Evolutionary conservation across 2,888 invertebrate genomes (phyloP), one percentile per base, ranked within the genome.

Genomic region (Drosophila testacea): DNA sequence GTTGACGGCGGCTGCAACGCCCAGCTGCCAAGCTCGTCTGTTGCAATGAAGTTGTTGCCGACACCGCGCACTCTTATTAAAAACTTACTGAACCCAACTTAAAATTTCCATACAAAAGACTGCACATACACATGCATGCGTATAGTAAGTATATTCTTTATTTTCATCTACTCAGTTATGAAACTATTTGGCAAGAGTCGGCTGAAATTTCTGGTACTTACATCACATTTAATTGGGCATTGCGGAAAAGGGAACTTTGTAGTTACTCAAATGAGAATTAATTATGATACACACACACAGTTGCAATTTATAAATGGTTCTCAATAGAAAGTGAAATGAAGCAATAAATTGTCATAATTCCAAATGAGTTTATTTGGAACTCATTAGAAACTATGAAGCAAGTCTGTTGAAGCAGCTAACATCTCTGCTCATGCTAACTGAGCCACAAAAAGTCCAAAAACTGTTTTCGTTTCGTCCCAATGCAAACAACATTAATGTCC

Each of bases 401-500:
- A 39, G 30, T 39, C 34, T 46, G 39, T 16, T 48, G 38, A 7
- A 55, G 28, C 59, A 16, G 42, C 64, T 57, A 57, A 69, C 10
- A 13, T 2, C 30, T n/a, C 11, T 46, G 44, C 51, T 44, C 50
- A 42, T 48, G 62, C 60, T 62, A 51, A 68, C 63, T 64, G 61
- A 67, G 55, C 70, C 70, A 59, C 63, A 71, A 65, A 77, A 73
- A 71, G 65, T 69, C 44, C 69, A 54, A 65, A 72, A 72, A 77
- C 46, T 74, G 74, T 73, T 81, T 73, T 80, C 80, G 54, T 75
- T 78, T 62, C 60, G 73, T 57, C 63, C 63, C 76, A 80, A 82
- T 77, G 46, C 83, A 81, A 81, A 87, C 71, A 79, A 73, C 79
- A 81, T 85, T 83, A 82, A 84, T 75, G 77, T 73, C 79, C 46